Evolutionary conservation across 2,797 vertebrate genomes (phyloP).

Genomic region (Amphiprion clarkii): DNA sequence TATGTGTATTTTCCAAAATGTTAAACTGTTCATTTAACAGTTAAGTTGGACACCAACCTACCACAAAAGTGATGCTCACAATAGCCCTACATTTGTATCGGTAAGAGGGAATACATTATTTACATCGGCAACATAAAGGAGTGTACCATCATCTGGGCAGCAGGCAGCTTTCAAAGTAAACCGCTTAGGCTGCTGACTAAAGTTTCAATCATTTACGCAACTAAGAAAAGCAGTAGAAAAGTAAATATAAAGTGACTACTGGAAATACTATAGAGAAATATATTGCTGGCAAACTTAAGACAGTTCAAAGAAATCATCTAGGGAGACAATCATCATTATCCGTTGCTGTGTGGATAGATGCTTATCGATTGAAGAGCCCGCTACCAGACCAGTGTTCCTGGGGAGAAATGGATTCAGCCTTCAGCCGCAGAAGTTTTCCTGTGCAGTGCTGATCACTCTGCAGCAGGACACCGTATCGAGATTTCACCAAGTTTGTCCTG

Average conservation of each 20-base stretch:
- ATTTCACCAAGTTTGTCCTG: constrained; percentile 34
- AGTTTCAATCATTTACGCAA: neutral
- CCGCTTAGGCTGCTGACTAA: neutral
- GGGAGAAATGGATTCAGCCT: constrained; percentile 44
- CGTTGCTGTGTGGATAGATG: constrained; percentile 40
- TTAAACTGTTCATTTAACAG: neutral
- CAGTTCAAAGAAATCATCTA: constrained; percentile 41
- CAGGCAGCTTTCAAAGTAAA: constrained; percentile 3
- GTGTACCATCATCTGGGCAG: neutral
- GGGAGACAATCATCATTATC: constrained; percentile 45
- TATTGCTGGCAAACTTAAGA: constrained; percentile 32
- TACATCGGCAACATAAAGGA: constrained; percentile 44
- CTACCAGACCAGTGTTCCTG: constrained; percentile 7
- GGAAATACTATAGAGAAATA: constrained; percentile 28
- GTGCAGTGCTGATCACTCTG: constrained; percentile 50
- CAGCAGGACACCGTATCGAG: constrained; percentile 10
- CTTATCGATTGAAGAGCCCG: constrained; percentile 46
- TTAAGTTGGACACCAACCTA: constrained; percentile 6
- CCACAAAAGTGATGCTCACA: constrained; percentile 12
- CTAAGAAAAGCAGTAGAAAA: neutral
- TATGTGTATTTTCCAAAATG: neutral
- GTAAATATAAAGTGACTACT: neutral
- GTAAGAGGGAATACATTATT: constrained; percentile 43
- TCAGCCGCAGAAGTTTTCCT: constrained; percentile 29
- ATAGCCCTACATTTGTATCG: constrained; percentile 27